These are phyloP conservation scores for Eustalomyia histrio DNA, from an alignment of 2,888 invertebrate genomes.

Conservation along the genomic window DNA sequence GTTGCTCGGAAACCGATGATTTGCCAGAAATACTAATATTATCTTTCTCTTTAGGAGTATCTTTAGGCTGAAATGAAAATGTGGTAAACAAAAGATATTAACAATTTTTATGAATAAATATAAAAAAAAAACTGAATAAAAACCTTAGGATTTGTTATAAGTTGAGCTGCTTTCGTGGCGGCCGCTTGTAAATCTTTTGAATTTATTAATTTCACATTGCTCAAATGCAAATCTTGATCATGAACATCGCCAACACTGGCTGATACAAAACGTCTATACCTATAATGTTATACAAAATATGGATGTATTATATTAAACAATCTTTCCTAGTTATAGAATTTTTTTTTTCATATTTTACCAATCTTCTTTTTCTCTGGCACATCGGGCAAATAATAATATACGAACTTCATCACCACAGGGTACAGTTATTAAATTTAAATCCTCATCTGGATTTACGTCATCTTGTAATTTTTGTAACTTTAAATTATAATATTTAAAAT, in stretches of 20 bases:
- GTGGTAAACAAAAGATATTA: neutral
- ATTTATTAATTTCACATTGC: constrained; percentile 74
- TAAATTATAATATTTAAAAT: constrained; percentile 16
- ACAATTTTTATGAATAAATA: neutral
- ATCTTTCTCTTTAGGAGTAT: constrained; percentile 35
- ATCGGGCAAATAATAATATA: constrained; percentile 76
- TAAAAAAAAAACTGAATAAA: neutral
- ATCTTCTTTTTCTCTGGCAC: constrained; percentile 79
- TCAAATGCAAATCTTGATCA: constrained; percentile 76
- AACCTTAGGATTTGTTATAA: constrained; percentile 67
- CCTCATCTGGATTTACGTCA: constrained; percentile 70
- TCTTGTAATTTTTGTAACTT: constrained; percentile 76
- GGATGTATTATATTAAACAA: neutral
- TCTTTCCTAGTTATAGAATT: too few relatives aligned
- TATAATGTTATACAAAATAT: constrained; percentile 31
- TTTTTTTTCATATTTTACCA: constrained; percentile 69
- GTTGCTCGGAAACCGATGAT: constrained; percentile 38
- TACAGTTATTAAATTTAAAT: constrained; percentile 71
- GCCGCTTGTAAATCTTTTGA: constrained; percentile 74
- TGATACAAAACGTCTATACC: constrained; percentile 76
- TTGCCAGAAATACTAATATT: constrained; percentile 32
- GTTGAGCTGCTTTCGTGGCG: constrained; percentile 73
- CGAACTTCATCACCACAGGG: constrained; percentile 79
- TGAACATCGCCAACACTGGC: constrained; percentile 76
- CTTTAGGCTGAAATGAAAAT: constrained; percentile 37